Evolutionary conservation across 2,113 vertebrate genomes (phyloP), one percentile per base, ranked within the genome.

Genomic region (Laterallus jamaicensis): DNA sequence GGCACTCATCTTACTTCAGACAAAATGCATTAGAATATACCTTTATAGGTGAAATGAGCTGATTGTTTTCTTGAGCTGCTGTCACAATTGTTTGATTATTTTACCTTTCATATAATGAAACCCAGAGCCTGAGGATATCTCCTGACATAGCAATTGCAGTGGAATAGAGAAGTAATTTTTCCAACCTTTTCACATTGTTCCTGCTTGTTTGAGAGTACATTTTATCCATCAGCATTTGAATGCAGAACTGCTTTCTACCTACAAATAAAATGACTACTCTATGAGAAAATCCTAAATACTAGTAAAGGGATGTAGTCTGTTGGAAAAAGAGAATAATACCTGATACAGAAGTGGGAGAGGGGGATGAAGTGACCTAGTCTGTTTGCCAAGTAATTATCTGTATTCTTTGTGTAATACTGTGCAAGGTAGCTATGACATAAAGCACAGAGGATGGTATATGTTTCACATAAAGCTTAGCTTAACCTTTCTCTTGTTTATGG

Each of bases 101-200:
- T 92, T 94, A 55, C 60, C 40, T 73, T 95, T 89, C 28, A 64
- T 42, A 42, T 74, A 82, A 70, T 47, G 79, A 95, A 90, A 82
- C 31, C 3, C 35, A 67, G 44, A 91, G 37, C 75, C 59, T 95
- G 37, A 47, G 64, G 52, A 12, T 71, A 47, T 56, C 64, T 92
- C 19, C 55, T 59, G 60, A 55, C 13, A 15, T 19, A 68, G 44
- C 14, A 32, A 74, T 62, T 91, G 47, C 60, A 80, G 16, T 32
- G 50, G 71, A 77, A 77, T 62, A 67, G 21, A 77, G 15, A 82
- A 74, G 28, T 74, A 2, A 80, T 79, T 94, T 92, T 76, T 58
- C 50, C 11, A 80, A 3, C 21, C 9, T 55, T 77, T 82, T 78
- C 56, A 26, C 16, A 11, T 59, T 75, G 29, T 77, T 70, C 64